Evolutionary conservation across 2,888 invertebrate species (phyloP).

Genomic region (Yponomeuta malinellus): DNA sequence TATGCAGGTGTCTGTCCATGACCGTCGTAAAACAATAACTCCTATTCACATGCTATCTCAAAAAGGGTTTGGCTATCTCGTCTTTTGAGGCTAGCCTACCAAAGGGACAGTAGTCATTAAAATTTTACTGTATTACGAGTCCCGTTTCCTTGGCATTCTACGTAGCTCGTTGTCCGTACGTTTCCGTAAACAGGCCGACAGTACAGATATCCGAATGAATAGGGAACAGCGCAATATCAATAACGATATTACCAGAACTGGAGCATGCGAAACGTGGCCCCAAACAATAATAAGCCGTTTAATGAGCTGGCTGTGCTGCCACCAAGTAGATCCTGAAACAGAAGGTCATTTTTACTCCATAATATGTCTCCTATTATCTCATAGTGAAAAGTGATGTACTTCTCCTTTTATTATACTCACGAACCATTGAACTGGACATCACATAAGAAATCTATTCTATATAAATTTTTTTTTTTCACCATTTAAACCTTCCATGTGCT

Average conservation of each 20-base stretch:
- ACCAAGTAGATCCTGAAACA: background rate
- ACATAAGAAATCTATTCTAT: too few species aligned
- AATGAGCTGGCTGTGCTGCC: constrained; percentile 5
- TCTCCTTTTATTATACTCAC: too few species aligned
- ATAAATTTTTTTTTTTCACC: too few species aligned
- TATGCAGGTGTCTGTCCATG: too few species aligned
- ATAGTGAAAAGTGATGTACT: too few species aligned
- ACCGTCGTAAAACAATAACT: too few species aligned
- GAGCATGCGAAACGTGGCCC: constrained; percentile 9
- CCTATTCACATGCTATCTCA: background rate
- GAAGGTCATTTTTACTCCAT: background rate
- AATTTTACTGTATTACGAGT: background rate
- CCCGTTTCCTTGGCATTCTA: background rate
- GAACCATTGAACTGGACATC: too few species aligned
- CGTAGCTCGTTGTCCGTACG: background rate
- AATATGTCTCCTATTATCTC: background rate
- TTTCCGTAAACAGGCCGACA: background rate
- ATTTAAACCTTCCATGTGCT: too few species aligned
- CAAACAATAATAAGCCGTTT: constrained; percentile 13
- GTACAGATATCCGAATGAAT: constrained; percentile 4
- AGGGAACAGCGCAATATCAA: constrained; percentile 4
- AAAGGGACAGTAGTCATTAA: background rate
- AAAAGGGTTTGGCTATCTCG: background rate
- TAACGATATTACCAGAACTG: constrained; percentile 9
- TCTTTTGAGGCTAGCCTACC: background rate